Evolutionary conservation across 2,797 vertebrate genomes (phyloP).

Genomic region (Antrozous pallidus): DNA sequence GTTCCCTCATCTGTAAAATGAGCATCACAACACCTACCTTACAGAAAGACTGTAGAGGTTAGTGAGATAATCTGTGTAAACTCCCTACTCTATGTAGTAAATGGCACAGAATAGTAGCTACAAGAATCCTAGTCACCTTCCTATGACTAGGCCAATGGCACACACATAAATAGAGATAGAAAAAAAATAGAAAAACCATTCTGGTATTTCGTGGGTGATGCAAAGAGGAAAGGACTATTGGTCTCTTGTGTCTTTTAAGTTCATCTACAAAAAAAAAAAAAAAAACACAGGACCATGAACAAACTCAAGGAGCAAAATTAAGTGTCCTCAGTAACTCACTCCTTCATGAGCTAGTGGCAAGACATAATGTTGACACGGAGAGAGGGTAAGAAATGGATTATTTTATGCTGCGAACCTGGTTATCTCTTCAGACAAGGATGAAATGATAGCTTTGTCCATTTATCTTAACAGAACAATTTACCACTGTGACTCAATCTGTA

Average conservation of each 20-base stretch:
- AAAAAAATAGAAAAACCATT: background rate
- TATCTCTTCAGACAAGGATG: background rate
- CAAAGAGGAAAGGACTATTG: background rate
- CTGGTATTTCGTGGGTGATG: background rate
- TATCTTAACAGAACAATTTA: background rate
- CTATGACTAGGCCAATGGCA: background rate
- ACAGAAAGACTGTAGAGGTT: background rate
- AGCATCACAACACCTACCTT: background rate
- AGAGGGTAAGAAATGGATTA: background rate
- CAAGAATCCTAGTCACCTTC: background rate
- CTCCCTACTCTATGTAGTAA: background rate
- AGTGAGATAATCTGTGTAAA: background rate
- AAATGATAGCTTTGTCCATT: conserved; percentile 13
- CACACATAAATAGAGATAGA: background rate
- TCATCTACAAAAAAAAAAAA: conserved; percentile 5
- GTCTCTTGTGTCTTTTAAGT: background rate
- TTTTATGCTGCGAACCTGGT: background rate
- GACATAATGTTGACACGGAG: background rate
- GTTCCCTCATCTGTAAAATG: background rate
- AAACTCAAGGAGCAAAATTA: background rate
- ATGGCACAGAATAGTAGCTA: background rate
- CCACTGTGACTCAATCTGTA: background rate
- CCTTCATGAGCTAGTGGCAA: background rate
- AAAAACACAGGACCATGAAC: background rate
- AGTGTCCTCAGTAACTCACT: background rate